Evolutionary conservation across 1,140 invertebrate genomes (phyloP).

Genomic region (Pachypsylla venusta): DNA sequence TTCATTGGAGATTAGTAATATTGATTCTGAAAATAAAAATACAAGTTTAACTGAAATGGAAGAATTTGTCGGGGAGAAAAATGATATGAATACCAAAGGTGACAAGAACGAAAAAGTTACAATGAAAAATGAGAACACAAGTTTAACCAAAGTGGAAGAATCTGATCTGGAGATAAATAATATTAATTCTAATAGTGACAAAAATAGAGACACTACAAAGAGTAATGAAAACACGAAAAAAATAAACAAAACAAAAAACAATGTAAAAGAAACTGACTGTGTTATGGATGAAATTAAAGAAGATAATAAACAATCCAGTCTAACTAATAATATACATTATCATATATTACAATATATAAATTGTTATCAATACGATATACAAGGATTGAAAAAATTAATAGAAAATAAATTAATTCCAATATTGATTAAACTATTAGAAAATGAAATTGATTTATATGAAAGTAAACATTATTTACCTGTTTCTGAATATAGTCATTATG

Average conservation of each 20-base stretch:
- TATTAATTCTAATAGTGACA: background rate
- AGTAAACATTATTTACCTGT: background rate
- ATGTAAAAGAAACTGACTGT: too few relatives aligned
- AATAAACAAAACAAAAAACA: too few relatives aligned
- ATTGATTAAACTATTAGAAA: background rate
- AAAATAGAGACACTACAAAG: background rate
- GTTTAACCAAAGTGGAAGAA: background rate
- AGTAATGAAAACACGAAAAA: background rate
- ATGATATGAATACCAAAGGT: background rate
- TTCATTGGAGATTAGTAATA: background rate
- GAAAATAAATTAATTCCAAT: background rate
- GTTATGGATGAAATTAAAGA: too few relatives aligned
- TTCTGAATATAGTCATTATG: background rate
- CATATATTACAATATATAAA: background rate
- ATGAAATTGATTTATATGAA: background rate
- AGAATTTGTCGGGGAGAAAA: background rate
- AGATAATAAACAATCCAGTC: background rate
- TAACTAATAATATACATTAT: background rate
- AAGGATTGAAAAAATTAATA: background rate
- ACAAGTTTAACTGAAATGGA: background rate
- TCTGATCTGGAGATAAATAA: background rate
- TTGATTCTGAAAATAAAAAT: background rate
- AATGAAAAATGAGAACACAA: background rate
- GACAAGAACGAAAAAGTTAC: background rate
- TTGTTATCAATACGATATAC: constrained; percentile 1